Percentiles rank a stretch among this genome's conserved stretches.
These are phyloP conservation scores for Nudaria mundana DNA, from an alignment of 2,888 invertebrate genomes.

Conservation along the genomic window DNA sequence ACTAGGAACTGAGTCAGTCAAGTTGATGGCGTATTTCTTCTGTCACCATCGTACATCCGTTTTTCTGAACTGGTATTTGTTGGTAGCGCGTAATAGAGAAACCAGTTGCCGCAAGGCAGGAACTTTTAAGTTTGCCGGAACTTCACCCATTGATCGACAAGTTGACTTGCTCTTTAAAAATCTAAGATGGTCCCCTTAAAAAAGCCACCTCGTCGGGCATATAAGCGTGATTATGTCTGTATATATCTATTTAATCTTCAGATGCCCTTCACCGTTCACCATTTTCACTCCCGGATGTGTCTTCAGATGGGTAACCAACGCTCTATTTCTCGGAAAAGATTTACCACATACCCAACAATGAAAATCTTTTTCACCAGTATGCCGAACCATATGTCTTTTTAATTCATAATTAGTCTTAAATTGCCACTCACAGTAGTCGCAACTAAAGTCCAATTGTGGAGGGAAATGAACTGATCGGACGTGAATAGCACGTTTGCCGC, in stretches of 20 bases:
- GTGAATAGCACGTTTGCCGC: constrained; percentile 61
- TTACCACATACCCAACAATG: constrained; percentile 61
- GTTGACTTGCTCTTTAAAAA: too few species aligned
- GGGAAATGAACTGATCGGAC: constrained; percentile 61
- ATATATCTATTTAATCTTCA: too few species aligned
- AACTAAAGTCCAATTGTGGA: constrained; percentile 49
- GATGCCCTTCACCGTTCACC: constrained; percentile 55
- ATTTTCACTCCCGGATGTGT: constrained; percentile 55
- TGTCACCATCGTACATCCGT: too few species aligned
- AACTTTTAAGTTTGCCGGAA: too few species aligned
- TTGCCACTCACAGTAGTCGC: constrained; percentile 61
- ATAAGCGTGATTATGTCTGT: too few species aligned
- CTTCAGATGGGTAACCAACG: constrained; percentile 56
- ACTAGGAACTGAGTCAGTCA: constrained; percentile 34
- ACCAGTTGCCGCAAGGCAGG: too few species aligned
- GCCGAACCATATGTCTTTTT: constrained; percentile 64
- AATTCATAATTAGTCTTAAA: constrained; percentile 66
- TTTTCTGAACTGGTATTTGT: too few species aligned
- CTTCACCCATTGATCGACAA: too few species aligned
- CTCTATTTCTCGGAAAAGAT: constrained; percentile 54
- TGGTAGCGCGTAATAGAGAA: too few species aligned
- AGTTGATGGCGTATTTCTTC: too few species aligned
- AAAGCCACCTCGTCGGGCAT: too few species aligned
- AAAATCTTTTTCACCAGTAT: constrained; percentile 59
- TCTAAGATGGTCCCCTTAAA: too few species aligned